Percentiles rank a stretch among this genome's conserved stretches.
Evolutionary conservation across 2,113 vertebrate genomes (phyloP).

Genomic region (Laterallus jamaicensis): DNA sequence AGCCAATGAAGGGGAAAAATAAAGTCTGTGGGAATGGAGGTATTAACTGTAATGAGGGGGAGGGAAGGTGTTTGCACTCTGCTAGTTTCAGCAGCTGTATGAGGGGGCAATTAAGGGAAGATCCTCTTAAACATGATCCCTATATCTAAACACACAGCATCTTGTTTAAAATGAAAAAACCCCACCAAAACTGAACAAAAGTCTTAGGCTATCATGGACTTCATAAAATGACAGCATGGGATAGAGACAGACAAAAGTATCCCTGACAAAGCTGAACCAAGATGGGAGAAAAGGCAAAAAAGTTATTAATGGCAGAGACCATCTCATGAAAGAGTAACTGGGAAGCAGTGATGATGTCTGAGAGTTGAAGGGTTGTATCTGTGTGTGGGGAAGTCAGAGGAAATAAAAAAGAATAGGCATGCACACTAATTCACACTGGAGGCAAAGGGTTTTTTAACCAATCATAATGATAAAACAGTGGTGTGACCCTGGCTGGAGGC

Average conservation of each 20-base stretch:
- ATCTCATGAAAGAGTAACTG: background rate
- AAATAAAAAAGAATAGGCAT: background rate
- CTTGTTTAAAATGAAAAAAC: background rate
- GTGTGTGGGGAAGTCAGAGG: background rate
- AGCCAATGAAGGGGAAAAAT: background rate
- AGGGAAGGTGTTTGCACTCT: background rate
- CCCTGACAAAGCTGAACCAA: background rate
- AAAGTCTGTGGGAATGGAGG: background rate
- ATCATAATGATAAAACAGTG: no score
- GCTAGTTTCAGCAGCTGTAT: background rate
- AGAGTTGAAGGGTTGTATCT: background rate
- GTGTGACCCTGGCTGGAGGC: no score
- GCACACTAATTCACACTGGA: no score
- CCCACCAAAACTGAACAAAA: background rate
- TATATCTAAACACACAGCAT: background rate
- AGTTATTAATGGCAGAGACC: background rate
- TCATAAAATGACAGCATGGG: background rate
- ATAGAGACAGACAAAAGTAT: background rate
- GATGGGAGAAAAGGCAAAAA: background rate
- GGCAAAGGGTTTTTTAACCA: no score
- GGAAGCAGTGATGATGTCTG: background rate
- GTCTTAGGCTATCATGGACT: no score
- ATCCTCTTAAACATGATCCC: background rate
- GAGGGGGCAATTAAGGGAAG: background rate
- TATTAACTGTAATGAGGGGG: background rate